phyloP scores from a whole-genome alignment of 2,888 invertebrate species.

The Diloba caeruleocephala region DNA sequence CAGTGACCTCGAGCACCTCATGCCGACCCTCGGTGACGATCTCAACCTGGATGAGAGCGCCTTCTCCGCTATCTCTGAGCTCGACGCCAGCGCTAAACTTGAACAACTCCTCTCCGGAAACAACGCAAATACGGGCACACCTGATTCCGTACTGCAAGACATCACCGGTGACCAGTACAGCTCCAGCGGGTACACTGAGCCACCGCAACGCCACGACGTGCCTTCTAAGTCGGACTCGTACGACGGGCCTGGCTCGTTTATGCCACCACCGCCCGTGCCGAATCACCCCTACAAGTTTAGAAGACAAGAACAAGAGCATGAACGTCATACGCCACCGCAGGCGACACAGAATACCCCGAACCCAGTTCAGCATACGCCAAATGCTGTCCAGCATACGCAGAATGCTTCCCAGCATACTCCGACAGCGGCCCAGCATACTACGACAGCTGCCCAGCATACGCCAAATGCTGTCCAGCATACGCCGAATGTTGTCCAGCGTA shows the following conservation, averaged over 20 bases:
- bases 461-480: background rate
- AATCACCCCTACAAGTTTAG: slow-evolving; percentile 64
- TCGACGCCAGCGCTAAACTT: slow-evolving; percentile 79
- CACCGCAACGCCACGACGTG: slow-evolving; percentile 44
- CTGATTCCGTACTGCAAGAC: slow-evolving; percentile 69
- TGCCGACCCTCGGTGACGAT: slow-evolving; percentile 90
- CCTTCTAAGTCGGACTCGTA: slow-evolving; percentile 52
- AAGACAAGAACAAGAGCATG: slow-evolving; percentile 29
- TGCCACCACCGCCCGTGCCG: slow-evolving; percentile 79
- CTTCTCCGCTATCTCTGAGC: slow-evolving; percentile 77
- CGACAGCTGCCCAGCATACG: slow-evolving; percentile 15
- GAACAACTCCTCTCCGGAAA: slow-evolving; percentile 70
- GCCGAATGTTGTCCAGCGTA: slow-evolving; percentile 15
- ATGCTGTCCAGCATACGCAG: background rate
- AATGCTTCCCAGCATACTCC: slow-evolving; percentile 12
- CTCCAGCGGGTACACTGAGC: slow-evolving; percentile 60
- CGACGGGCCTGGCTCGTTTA: slow-evolving; percentile 67
- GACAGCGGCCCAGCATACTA: slow-evolving; percentile 13
- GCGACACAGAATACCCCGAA: no score
- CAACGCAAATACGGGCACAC: slow-evolving; percentile 55
- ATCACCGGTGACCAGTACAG: slow-evolving; percentile 70
- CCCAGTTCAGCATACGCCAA: slow-evolving; percentile 55
- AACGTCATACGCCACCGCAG: slow-evolving; percentile 55
- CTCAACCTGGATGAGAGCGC: slow-evolving; percentile 87
- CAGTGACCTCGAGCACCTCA: slow-evolving; percentile 91